Conservation (phyloP, 2,797 vertebrate species). For the Nasua narica region DNA sequence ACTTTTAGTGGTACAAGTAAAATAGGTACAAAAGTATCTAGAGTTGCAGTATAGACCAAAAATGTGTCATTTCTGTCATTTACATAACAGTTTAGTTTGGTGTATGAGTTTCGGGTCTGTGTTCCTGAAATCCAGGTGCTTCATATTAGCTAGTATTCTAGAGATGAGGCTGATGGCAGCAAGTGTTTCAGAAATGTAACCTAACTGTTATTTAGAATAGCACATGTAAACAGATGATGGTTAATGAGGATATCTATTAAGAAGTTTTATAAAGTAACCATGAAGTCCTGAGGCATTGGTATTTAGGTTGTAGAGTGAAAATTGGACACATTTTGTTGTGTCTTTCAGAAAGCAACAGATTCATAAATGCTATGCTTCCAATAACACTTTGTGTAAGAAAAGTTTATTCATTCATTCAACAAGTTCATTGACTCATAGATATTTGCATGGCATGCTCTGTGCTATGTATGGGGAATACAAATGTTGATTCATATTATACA, state of each 20-base stretch:
- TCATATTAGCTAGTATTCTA: conserved; percentile 55
- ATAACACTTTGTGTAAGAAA: not conserved
- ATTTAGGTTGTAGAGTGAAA: conserved; percentile 2
- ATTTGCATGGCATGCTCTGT: not conserved
- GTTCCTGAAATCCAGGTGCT: conserved; percentile 73
- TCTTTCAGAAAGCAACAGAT: not conserved
- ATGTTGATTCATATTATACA: not conserved
- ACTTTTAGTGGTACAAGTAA: conserved; percentile 60
- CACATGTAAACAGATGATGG: conserved; percentile 46
- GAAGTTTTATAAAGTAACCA: conserved; percentile 12
- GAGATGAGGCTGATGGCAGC: conserved; percentile 56
- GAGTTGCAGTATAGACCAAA: not conserved
- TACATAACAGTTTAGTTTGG: conserved; percentile 71
- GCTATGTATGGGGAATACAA: not conserved
- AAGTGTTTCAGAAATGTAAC: conserved; percentile 59
- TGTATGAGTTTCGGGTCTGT: conserved; percentile 63
- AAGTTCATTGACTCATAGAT: not conserved
- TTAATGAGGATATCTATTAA: conserved; percentile 17
- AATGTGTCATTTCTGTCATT: conserved; percentile 67
- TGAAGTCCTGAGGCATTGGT: not conserved
- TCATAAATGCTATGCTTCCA: not conserved
- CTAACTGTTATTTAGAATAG: conserved; percentile 48
- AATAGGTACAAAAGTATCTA: conserved; percentile 35
- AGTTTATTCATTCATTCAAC: not conserved
- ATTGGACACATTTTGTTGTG: not conserved